These are phyloP conservation scores for Drosophila nikananu DNA, from an alignment of 1,140 invertebrate genomes.

Conservation along the genomic window DNA sequence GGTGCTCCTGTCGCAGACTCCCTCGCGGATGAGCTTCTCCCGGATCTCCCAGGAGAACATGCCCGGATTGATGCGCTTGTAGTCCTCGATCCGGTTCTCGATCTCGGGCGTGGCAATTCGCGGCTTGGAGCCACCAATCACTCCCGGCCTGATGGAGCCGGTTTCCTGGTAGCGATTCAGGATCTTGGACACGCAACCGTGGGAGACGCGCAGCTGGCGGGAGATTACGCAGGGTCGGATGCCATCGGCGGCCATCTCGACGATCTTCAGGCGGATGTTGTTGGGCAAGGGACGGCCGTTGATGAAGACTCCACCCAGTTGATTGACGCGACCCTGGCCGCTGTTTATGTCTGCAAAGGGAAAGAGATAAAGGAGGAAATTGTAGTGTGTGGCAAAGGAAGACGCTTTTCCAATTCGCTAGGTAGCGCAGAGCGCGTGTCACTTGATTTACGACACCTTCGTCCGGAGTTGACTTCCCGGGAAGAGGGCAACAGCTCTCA, in stretches of 20 bases:
- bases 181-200: slow-evolving; percentile 94
- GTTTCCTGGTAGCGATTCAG: slow-evolving; percentile 94
- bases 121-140: slow-evolving; percentile 93
- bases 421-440: slow-evolving; percentile 57
- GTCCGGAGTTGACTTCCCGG: slow-evolving; percentile 71
- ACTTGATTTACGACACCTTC: slow-evolving; percentile 77
- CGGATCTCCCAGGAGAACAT: slow-evolving; percentile 97
- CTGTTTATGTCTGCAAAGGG: slow-evolving; percentile 83
- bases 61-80: slow-evolving; percentile 94
- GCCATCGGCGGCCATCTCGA: slow-evolving; percentile 93
- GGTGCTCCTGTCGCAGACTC: slow-evolving; percentile 92
- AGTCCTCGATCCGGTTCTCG: slow-evolving; percentile 93
- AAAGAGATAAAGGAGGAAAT: slow-evolving; percentile 14
- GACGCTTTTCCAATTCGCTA: slow-evolving; percentile 52
- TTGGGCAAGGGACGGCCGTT: slow-evolving; percentile 93
- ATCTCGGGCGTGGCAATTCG: slow-evolving; percentile 92
- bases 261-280: slow-evolving; percentile 92
- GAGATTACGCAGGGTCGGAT: slow-evolving; percentile 93
- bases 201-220: slow-evolving; percentile 91
- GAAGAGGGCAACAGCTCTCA: slow-evolving; percentile 36
- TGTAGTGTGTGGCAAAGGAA: slow-evolving; percentile 24
- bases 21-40: slow-evolving; percentile 93
- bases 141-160: slow-evolving; percentile 92
- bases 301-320: slow-evolving; percentile 93
- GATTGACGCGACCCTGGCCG: slow-evolving; percentile 93